Evolutionary conservation across 30 jellyfish, hydroid and myxozoan species (phyloP), one percentile per base, ranked within the genome.

Genomic region (Euphysa ruthae): DNA sequence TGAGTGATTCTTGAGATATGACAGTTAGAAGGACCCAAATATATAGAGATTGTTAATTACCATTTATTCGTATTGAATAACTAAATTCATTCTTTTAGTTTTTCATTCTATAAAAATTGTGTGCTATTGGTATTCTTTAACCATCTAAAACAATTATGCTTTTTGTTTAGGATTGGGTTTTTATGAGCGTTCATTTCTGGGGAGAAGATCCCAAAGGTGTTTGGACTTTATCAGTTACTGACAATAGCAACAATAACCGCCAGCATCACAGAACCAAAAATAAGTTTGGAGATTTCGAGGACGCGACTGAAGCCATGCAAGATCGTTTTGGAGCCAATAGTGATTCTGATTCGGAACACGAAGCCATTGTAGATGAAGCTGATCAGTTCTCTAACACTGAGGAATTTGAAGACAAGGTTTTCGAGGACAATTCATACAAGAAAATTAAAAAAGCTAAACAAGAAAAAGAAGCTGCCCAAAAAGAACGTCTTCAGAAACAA

Each of bases 161-260:
- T 55, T 0, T 32, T 28, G 43, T 15, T 42, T 65, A 92, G 99
- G 99, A 92, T 58, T 92, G 99, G 99, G 91, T 92, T 3, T 92
- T 92, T 66, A 92, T 79, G 94, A 92, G 99, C 55, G 99, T 92
- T 18, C 99, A 92, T 68, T 92, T 92, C 78, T 92, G 99, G 99
- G 99, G 99, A 1, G 99, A 92, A 60, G 94, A 79, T 52, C 99
- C 99, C 0, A 74, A 85, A 31, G 99, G 99, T 4, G 57, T 62
- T 0, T 92, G 99, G 99, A 92, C 96, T 3, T 78, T 92, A 31
- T 94, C 94, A 25, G 93, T 92, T 35, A 92, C 94, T 10, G 99
- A 92, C 61, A 83, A 83, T 82, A 66, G 60, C 73, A 73, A 73
- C 78, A 79, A 82, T 69, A 81, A 75, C 63, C 84, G 93, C 24